Evolutionary conservation across 1,140 invertebrate species (phyloP).

Genomic region (Caenorhabditis elegans): WBcel235 BX284606.5:9916001-9916500

Average conservation of each 20-base stretch:
- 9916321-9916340: background rate
- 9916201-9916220: background rate
- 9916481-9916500: no score
- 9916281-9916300: background rate
- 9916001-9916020: background rate
- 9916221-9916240: background rate
- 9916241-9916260: background rate
- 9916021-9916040: background rate
- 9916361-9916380: background rate
- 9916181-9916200: conserved; percentile 2
- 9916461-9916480: no score
- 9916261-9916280: background rate
- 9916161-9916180: conserved; percentile 1
- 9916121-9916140: background rate
- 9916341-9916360: background rate
- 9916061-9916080: background rate
- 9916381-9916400: background rate
- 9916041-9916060: background rate
- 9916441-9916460: no score
- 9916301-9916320: background rate
- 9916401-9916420: background rate
- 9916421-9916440: no score
- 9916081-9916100: background rate
- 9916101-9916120: background rate
- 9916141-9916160: background rate